phyloP scores from a whole-genome alignment of 1,140 invertebrate genomes.

The Colletes gigas region DNA sequence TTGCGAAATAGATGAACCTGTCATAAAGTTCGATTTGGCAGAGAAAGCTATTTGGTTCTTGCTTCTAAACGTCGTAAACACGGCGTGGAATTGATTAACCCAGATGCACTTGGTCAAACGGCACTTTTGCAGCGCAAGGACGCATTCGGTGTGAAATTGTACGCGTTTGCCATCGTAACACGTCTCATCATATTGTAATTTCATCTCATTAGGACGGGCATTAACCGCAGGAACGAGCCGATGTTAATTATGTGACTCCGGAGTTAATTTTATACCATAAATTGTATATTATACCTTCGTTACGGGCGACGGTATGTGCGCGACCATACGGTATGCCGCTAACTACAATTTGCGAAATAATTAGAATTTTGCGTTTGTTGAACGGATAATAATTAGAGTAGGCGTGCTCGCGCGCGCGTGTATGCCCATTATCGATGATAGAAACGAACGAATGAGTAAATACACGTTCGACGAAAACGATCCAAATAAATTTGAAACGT shows the following conservation, averaged over 20 bases:
- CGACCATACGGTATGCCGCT: neutral
- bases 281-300: slow-evolving; percentile 9
- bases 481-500: neutral
- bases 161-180: neutral
- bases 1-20: too few relatives aligned
- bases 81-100: slow-evolving; percentile 21
- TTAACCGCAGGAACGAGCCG: slow-evolving; percentile 6
- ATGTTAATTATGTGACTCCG: slow-evolving; percentile 23
- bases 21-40: neutral
- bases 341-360: slow-evolving; percentile 32
- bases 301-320: neutral
- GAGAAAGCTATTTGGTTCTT: neutral
- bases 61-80: neutral
- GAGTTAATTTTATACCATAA: slow-evolving; percentile 8
- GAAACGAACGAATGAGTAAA: slow-evolving; percentile 13
- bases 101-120: slow-evolving; percentile 1
- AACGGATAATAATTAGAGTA: slow-evolving; percentile 17
- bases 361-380: neutral
- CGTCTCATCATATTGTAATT: slow-evolving; percentile 10
- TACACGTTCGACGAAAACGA: slow-evolving; percentile 1
- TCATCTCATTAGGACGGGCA: slow-evolving; percentile 16
- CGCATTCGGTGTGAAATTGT: neutral
- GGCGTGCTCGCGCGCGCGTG: too few relatives aligned
- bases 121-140: neutral
- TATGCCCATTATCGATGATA: slow-evolving; percentile 16